A percentile compares a stretch with the other conserved stretches of the same genome.
Conservation (phyloP, 1,140 invertebrate genomes). For the Platorchestia sp. region DNA sequence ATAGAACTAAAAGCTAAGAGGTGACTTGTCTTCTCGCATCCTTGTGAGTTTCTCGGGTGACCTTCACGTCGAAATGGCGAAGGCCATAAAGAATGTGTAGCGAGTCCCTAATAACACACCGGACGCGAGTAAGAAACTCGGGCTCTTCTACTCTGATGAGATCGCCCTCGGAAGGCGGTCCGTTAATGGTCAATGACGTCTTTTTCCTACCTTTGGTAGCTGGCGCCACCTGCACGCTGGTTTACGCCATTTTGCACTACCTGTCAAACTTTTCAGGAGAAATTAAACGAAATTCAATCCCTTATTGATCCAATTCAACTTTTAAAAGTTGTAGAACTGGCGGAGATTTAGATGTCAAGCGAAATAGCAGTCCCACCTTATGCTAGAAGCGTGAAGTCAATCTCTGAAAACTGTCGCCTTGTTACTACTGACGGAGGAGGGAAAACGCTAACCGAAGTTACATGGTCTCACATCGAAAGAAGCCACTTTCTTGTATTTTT, state of each 20-base stretch:
- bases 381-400: background rate
- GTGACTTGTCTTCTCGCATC: background rate
- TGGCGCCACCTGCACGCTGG: background rate
- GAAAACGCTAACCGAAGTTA: background rate
- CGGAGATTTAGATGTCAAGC: background rate
- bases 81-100: background rate
- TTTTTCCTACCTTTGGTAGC: background rate
- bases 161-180: background rate
- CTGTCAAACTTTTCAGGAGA: background rate
- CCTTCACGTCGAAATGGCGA: background rate
- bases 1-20: no score
- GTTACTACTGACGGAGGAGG: background rate
- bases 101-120: background rate
- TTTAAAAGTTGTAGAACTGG: background rate
- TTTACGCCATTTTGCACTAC: background rate
- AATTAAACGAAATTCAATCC: constrained; percentile 12
- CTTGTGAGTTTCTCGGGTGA: background rate
- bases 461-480: background rate
- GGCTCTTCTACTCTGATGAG: background rate
- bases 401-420: background rate
- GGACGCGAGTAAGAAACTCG: background rate
- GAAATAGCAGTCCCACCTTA: background rate
- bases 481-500: background rate
- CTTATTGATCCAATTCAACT: background rate
- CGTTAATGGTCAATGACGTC: background rate